Percentiles rank a stretch among this genome's conserved stretches.
These are phyloP conservation scores for Hydrochoerus hydrochaeris DNA, from an alignment of 2,113 vertebrate species.

Conservation along the genomic window DNA sequence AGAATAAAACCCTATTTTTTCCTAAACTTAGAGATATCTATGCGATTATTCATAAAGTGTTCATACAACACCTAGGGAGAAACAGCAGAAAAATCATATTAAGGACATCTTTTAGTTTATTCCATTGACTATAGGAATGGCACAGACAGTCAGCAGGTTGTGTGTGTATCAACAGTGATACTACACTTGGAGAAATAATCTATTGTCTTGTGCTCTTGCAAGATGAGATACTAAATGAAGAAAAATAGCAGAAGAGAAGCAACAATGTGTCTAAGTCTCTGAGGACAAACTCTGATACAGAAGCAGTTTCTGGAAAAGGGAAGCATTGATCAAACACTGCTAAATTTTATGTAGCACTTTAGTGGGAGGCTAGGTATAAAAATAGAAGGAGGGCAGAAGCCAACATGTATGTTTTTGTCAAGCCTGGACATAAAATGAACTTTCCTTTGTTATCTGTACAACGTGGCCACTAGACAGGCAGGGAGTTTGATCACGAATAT, in stretches of 20 bases:
- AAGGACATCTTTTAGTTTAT: slow-evolving; percentile 43
- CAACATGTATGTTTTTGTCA: slow-evolving; percentile 43
- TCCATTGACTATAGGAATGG: not conserved
- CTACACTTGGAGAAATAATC: slow-evolving; percentile 52
- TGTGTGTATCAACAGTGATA: slow-evolving; percentile 36
- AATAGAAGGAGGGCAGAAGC: slow-evolving; percentile 11
- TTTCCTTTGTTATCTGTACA: not conserved
- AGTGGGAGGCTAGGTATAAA: slow-evolving; percentile 18
- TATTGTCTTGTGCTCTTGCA: slow-evolving; percentile 31
- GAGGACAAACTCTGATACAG: slow-evolving; percentile 49
- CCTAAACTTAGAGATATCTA: not conserved
- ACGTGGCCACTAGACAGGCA: slow-evolving; percentile 19
- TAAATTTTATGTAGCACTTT: not conserved
- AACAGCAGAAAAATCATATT: slow-evolving; percentile 44
- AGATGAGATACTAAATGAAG: slow-evolving; percentile 69
- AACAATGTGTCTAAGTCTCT: slow-evolving; percentile 66
- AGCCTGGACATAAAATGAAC: slow-evolving; percentile 15
- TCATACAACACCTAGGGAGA: not conserved
- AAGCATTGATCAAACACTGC: slow-evolving; percentile 64
- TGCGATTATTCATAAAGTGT: slow-evolving; percentile 6
- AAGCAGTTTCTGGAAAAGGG: slow-evolving; percentile 34
- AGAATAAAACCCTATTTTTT: not conserved
- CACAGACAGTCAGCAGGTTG: slow-evolving; percentile 34
- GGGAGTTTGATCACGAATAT: not conserved
- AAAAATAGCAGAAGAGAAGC: slow-evolving; percentile 67